Percentiles rank a stretch among this genome's conserved stretches.
Conservation (phyloP, 2,797 vertebrate genomes). For the Stomatorhinus walkeri region DNA sequence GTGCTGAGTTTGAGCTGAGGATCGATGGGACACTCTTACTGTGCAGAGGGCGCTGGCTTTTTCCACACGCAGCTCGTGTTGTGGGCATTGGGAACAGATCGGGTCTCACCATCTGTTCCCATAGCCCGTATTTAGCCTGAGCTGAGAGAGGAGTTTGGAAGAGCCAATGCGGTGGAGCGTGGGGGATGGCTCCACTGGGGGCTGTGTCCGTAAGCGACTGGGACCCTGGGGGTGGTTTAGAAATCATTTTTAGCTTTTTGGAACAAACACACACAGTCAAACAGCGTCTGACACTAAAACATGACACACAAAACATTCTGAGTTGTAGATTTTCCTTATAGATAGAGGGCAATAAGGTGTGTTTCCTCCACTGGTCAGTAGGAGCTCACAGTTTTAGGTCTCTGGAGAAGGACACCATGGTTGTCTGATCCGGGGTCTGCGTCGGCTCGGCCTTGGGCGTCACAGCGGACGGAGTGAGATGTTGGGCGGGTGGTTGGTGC, state of each 20-base stretch:
- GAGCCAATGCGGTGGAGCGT: slow-evolving; percentile 27
- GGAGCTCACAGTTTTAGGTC: slow-evolving; percentile 44
- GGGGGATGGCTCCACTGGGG: slow-evolving; percentile 30
- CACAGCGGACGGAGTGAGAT: slow-evolving; percentile 20
- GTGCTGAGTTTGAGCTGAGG: neutral
- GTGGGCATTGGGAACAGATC: neutral
- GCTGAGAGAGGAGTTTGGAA: neutral
- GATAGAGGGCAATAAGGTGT: neutral
- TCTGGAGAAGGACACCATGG: slow-evolving; percentile 25
- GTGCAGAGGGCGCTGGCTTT: neutral
- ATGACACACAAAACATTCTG: neutral
- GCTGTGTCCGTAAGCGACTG: slow-evolving; percentile 25
- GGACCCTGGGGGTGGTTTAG: slow-evolving; percentile 33
- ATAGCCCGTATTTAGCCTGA: neutral
- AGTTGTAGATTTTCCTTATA: neutral
- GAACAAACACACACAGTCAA: neutral
- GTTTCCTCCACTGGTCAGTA: neutral
- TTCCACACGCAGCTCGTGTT: neutral
- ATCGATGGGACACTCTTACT: neutral
- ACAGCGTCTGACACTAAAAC: neutral
- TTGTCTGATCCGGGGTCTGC: slow-evolving; percentile 18
- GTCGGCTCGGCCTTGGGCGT: slow-evolving; percentile 13
- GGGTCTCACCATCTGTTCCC: neutral
- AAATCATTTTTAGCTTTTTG: neutral
- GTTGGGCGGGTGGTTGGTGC: slow-evolving; percentile 21